Percentiles rank a stretch among this genome's conserved stretches.
phyloP scores from a whole-genome alignment of 1,140 invertebrate species.

The Rhagoletis zephyria region DNA sequence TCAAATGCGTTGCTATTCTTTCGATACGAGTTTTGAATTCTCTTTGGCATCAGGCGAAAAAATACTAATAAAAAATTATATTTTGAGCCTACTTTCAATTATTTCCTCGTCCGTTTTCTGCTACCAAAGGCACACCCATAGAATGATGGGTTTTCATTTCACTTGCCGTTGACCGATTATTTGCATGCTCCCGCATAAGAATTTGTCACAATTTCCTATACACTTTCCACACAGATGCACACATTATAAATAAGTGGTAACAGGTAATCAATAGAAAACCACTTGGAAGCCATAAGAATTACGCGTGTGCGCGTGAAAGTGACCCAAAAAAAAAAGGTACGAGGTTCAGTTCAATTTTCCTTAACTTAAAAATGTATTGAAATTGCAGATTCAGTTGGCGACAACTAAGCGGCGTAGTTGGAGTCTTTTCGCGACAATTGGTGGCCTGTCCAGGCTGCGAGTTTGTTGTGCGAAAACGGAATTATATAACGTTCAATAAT shows the following conservation, averaged over 20 bases:
- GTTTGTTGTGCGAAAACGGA: background rate
- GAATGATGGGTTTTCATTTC: background rate
- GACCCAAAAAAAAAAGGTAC: slow-evolving; percentile 12
- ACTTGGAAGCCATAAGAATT: slow-evolving; percentile 34
- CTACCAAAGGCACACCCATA: background rate
- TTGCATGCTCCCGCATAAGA: background rate
- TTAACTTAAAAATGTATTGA: background rate
- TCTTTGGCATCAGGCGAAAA: no score
- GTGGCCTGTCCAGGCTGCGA: slow-evolving; percentile 11
- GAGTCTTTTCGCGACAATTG: slow-evolving; percentile 28
- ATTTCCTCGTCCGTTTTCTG: no score
- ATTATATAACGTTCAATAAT: background rate
- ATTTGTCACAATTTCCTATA: background rate
- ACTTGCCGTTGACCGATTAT: background rate
- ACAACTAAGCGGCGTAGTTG: slow-evolving; percentile 4
- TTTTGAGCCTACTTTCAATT: no score
- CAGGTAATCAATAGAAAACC: slow-evolving; percentile 31
- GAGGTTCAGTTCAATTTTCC: background rate
- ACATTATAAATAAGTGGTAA: background rate
- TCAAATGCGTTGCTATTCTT: no score
- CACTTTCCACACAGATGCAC: background rate
- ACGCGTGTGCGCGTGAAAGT: background rate
- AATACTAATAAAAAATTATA: no score
- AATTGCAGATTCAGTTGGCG: slow-evolving; percentile 15
- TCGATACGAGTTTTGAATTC: no score